Evolutionary conservation across 1,140 invertebrate genomes (phyloP).

Genomic region (Neotoxoptera formosana): DNA sequence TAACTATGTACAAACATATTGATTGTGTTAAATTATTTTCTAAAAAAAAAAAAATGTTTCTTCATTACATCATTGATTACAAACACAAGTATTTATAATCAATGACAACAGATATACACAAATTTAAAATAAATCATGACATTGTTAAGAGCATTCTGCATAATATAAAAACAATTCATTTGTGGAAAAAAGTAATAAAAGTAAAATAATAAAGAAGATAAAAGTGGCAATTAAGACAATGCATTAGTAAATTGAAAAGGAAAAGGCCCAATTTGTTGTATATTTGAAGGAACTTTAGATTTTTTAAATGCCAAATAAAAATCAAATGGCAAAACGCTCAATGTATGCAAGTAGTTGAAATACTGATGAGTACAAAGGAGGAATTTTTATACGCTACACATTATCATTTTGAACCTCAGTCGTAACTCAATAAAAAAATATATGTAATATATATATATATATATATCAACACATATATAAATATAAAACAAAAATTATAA

Average conservation of each 20-base stretch:
- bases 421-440: constrained; percentile 43
- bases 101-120: constrained; percentile 42
- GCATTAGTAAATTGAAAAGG: constrained; percentile 42
- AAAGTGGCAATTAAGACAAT: constrained; percentile 49
- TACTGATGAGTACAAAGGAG: constrained; percentile 50
- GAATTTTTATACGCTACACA: neutral
- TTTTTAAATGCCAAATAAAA: constrained; percentile 55
- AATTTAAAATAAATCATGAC: constrained; percentile 44
- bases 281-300: constrained; percentile 54
- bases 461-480: neutral
- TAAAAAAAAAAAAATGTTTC: constrained; percentile 36
- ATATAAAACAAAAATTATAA: constrained; percentile 24
- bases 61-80: neutral
- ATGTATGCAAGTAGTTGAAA: constrained; percentile 55
- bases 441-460: constrained; percentile 19
- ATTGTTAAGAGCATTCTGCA: constrained; percentile 39
- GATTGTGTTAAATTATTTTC: constrained; percentile 54
- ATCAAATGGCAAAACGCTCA: constrained; percentile 52
- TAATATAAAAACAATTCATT: constrained; percentile 27
- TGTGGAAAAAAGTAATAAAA: constrained; percentile 32
- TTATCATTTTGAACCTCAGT: neutral
- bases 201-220: constrained; percentile 55
- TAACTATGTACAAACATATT: constrained; percentile 55
- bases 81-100: constrained; percentile 31
- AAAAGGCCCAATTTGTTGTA: constrained; percentile 53